Evolutionary conservation across 2,888 invertebrate genomes (phyloP), one percentile per base, ranked within the genome.

Genomic region (Hypolimnas misippus): DNA sequence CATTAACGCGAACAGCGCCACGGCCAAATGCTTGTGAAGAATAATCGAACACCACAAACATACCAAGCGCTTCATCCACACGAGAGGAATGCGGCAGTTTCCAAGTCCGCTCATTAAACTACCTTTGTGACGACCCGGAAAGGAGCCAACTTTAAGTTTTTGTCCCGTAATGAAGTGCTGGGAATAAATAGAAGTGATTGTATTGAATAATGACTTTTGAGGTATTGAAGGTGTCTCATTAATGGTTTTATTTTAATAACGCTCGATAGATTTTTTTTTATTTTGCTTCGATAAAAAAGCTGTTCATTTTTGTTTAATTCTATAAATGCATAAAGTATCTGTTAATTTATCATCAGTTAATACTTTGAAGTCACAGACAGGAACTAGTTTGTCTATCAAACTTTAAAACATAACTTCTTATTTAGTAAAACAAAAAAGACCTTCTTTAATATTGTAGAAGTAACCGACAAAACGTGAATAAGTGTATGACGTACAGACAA

Each of bases 31-130:
- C n/a, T 12, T 4, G n/a, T 10, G 19, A 21, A 31, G 31, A 38
- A 38, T 29, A 51, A 29, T n/a, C 49, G 14, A 49, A 14, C 14
- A 29, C n/a, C 12, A 25, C n/a, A 50, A 52, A 21, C 31, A 58
- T 35, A 21, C 14, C 38, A 38, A 7, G 3, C 42, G 33, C 52
- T 8, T n/a, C n/a, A n/a, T 25, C 53, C 52, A 46, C 29, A 54
- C 46, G 29, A 25, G 44, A 7, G 21, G 42, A 5, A 40, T 6
- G 25, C 35, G 44, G 35, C 10, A 49, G 55, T 55, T 40, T 21
- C 55, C 16, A 62, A 62, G 52, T 66, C 66, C 46, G 54, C 63
- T 68, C 66, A 68, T 70, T 68, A 70, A 55, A 56, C 54, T 44
- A 62, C 57, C 62, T 63, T 46, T 58, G 57, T 62, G 62, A 25